Conservation (phyloP, 2,113 vertebrate genomes). For the Xenopus laevis region DNA sequence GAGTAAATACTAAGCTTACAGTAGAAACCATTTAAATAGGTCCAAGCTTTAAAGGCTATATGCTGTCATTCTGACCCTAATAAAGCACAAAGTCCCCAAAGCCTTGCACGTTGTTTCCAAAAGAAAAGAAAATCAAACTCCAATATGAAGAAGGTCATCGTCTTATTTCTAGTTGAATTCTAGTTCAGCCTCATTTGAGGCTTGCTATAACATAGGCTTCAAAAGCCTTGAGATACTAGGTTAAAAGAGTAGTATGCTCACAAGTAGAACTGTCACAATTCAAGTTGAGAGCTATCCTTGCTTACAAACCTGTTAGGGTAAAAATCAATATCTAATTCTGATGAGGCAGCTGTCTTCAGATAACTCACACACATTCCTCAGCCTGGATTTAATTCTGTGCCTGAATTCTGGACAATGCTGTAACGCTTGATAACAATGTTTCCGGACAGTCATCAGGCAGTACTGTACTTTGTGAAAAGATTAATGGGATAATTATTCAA, state of each 20-base stretch:
- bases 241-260: background rate
- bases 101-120: too few species aligned
- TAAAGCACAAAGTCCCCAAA: too few species aligned
- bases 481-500: slow-evolving; percentile 56
- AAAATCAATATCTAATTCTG: background rate
- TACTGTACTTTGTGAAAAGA: slow-evolving; percentile 47
- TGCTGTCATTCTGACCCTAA: too few species aligned
- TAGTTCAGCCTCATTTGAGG: background rate
- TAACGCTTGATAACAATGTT: background rate
- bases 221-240: background rate
- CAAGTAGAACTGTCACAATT: background rate
- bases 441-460: slow-evolving; percentile 28
- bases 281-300: too few species aligned
- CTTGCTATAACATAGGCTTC: background rate
- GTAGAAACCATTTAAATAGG: too few species aligned
- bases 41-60: too few species aligned
- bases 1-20: too few species aligned
- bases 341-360: background rate
- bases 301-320: background rate
- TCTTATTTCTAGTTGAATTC: background rate
- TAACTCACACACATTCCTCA: slow-evolving; percentile 6
- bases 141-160: background rate
- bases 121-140: too few species aligned
- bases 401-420: slow-evolving; percentile 36
- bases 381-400: slow-evolving; percentile 14